Percentiles rank a stretch among this genome's conserved stretches.
These are phyloP conservation scores for Puffinus mauretanicus DNA, from an alignment of 2,113 vertebrate genomes.

Conservation along the genomic window DNA sequence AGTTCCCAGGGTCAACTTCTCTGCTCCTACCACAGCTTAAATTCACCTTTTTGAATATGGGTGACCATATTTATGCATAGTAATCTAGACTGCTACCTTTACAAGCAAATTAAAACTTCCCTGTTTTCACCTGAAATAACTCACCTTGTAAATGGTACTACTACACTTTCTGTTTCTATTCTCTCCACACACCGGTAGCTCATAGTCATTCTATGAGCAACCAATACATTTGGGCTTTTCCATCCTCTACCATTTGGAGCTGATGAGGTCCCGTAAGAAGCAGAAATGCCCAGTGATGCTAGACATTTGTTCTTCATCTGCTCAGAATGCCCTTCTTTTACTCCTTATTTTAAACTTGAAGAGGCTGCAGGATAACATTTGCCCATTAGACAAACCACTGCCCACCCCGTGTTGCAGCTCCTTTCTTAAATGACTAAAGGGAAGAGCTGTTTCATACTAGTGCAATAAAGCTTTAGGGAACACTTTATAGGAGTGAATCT, in stretches of 20 bases:
- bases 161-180: background rate
- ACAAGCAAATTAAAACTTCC: background rate
- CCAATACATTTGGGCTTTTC: background rate
- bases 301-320: background rate
- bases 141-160: background rate
- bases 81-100: background rate
- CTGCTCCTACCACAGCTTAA: background rate
- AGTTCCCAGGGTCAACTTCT: background rate
- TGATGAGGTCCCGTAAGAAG: background rate
- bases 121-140: background rate
- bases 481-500: background rate
- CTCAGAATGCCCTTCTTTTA: background rate
- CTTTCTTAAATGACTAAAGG: background rate
- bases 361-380: background rate
- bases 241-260: background rate
- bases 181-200: background rate
- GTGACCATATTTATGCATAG: background rate
- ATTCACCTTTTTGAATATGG: background rate
- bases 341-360: background rate
- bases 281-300: background rate
- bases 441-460: background rate
- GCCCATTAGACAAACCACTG: background rate
- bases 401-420: background rate
- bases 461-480: background rate
- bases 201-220: background rate